phyloP scores from a whole-genome alignment of 1,140 invertebrate genomes.

The Chymomyza costata region DNA sequence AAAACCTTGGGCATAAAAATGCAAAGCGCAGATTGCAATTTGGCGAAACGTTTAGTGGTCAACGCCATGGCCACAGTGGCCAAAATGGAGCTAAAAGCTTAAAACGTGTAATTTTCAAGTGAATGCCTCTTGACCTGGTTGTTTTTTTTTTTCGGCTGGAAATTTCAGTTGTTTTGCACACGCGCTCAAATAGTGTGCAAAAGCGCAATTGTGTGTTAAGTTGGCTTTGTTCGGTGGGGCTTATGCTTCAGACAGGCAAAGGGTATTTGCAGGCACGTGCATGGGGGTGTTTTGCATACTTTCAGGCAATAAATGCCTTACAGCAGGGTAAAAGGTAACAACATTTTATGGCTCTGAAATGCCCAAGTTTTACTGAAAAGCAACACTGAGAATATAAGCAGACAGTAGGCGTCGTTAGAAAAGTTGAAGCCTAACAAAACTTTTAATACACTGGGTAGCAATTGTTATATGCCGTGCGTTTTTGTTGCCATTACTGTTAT shows the following conservation, averaged over 20 bases:
- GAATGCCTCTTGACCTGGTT: slow-evolving; percentile 64
- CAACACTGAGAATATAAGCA: too few relatives aligned
- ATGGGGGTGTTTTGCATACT: slow-evolving; percentile 29
- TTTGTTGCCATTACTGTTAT: too few relatives aligned
- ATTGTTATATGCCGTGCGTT: slow-evolving; percentile 24
- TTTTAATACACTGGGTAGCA: slow-evolving; percentile 60
- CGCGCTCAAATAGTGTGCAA: slow-evolving; percentile 59
- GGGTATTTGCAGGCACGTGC: slow-evolving; percentile 4
- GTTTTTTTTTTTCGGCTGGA: background rate
- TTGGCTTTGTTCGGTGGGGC: slow-evolving; percentile 42
- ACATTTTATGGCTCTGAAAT: slow-evolving; percentile 42
- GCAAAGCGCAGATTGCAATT: too few relatives aligned
- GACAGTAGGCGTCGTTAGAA: slow-evolving; percentile 30
- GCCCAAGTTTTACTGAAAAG: slow-evolving; percentile 12
- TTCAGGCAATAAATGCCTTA: too few relatives aligned
- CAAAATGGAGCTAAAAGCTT: too few relatives aligned
- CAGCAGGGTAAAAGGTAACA: slow-evolving; percentile 42
- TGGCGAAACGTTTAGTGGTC: too few relatives aligned
- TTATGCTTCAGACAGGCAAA: too few relatives aligned
- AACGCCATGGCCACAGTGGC: too few relatives aligned
- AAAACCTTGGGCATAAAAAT: too few relatives aligned
- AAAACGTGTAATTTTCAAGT: slow-evolving; percentile 66
- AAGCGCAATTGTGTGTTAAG: slow-evolving; percentile 70
- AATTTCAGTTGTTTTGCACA: too few relatives aligned
- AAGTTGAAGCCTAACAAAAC: slow-evolving; percentile 63